Percentiles rank a stretch among this genome's conserved stretches.
These are phyloP conservation scores for Formica exsecta DNA, from an alignment of 1,140 invertebrate species.

Conservation along the genomic window DNA sequence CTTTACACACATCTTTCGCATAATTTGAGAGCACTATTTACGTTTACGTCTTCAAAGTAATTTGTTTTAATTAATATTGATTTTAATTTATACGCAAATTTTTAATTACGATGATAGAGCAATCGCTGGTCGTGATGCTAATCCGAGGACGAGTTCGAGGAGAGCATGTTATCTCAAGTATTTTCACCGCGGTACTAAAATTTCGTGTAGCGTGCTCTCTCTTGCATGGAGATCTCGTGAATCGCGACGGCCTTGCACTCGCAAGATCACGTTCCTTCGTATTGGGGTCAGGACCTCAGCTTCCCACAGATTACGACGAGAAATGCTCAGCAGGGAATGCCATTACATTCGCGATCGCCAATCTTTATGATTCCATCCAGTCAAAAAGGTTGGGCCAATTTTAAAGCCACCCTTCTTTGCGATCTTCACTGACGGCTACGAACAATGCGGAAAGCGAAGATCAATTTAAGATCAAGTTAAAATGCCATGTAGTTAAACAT, in stretches of 20 bases:
- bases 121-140: not conserved
- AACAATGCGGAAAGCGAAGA: slow-evolving; percentile 24
- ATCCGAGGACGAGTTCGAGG: not conserved
- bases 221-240: slow-evolving; percentile 63
- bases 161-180: slow-evolving; percentile 11
- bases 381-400: slow-evolving; percentile 72
- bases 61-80: slow-evolving; percentile 9
- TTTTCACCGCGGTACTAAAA: not conserved
- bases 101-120: not conserved
- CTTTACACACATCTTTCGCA: not conserved
- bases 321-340: slow-evolving; percentile 76
- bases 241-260: slow-evolving; percentile 70
- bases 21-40: not conserved
- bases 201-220: not conserved
- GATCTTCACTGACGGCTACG: slow-evolving; percentile 44
- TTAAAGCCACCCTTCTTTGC: slow-evolving; percentile 60
- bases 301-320: slow-evolving; percentile 75
- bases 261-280: slow-evolving; percentile 72
- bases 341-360: slow-evolving; percentile 76
- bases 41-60: not conserved
- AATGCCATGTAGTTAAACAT: not conserved
- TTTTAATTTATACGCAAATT: not conserved
- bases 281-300: slow-evolving; percentile 70
- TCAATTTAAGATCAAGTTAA: not conserved
- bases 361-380: slow-evolving; percentile 79